A percentile compares a stretch with the other conserved stretches of the same genome.
These are phyloP conservation scores for Nannoperca australis DNA, from an alignment of 2,797 vertebrate genomes.

Conservation along the genomic window DNA sequence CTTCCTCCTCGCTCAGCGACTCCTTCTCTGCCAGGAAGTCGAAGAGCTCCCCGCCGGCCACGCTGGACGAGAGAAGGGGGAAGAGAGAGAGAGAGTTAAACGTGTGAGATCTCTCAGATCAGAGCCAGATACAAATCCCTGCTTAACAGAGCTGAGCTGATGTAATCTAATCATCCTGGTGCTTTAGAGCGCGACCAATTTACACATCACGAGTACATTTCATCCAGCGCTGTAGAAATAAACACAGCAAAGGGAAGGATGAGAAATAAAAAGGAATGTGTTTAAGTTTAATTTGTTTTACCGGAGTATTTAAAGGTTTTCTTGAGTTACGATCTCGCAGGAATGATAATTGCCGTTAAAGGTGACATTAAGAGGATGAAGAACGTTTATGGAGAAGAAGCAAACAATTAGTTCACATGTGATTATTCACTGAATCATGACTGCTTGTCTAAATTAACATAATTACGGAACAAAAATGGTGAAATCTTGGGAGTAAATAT, in stretches of 20 bases:
- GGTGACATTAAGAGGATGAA: not conserved
- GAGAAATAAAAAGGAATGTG: not conserved
- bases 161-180: constrained; percentile 72
- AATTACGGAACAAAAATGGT: not conserved
- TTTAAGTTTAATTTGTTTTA: not conserved
- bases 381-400: not conserved
- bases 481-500: not conserved
- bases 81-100: constrained; percentile 36
- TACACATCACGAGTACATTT: constrained; percentile 35
- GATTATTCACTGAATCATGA: not conserved
- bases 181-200: constrained; percentile 55
- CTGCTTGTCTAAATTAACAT: not conserved
- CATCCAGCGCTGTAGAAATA: constrained; percentile 23
- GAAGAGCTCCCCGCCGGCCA: constrained; percentile 97
- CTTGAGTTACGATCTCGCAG: not conserved
- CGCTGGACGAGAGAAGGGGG: constrained; percentile 78
- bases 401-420: not conserved
- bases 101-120: constrained; percentile 49
- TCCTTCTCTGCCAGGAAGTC: constrained; percentile 99
- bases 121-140: constrained; percentile 68
- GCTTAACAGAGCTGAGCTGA: constrained; percentile 66
- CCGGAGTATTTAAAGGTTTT: not conserved
- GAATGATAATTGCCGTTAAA: not conserved
- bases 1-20: constrained; percentile 97
- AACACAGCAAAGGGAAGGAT: not conserved